phyloP scores from a whole-genome alignment of 2,113 vertebrate species.

The Carettochelys insculpta region DNA sequence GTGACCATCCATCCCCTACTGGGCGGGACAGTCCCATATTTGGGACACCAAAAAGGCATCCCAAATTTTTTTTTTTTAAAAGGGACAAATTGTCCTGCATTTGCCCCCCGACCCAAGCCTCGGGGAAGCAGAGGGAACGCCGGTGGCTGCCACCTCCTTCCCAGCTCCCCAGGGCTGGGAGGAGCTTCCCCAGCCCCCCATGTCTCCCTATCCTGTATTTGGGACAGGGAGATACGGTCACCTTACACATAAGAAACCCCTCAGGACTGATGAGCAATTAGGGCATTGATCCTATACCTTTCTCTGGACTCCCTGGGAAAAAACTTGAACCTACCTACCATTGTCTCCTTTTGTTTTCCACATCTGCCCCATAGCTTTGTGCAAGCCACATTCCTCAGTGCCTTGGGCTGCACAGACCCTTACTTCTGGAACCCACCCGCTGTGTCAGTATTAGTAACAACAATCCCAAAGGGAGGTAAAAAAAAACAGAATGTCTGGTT shows the following conservation, averaged over 20 bases:
- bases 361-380: constrained; percentile 60
- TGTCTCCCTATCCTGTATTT: too few species aligned
- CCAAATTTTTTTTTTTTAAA: too few species aligned
- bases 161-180: too few species aligned
- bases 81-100: too few species aligned
- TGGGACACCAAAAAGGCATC: too few species aligned
- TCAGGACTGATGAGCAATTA: not conserved
- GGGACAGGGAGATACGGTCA: too few species aligned
- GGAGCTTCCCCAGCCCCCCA: too few species aligned
- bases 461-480: not conserved
- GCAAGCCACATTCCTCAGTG: not conserved
- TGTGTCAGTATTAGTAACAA: not conserved
- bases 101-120: too few species aligned
- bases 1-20: too few species aligned
- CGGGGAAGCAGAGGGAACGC: too few species aligned
- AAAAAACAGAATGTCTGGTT: constrained; percentile 18
- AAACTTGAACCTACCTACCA: constrained; percentile 48
- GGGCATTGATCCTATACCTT: not conserved
- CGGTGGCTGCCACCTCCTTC: too few species aligned
- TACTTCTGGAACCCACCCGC: not conserved
- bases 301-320: constrained; percentile 36
- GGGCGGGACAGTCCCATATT: too few species aligned
- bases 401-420: not conserved
- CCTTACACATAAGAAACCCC: constrained; percentile 1
- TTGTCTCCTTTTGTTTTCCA: constrained; percentile 56